Conservation (phyloP, 2,888 invertebrate species). For the Temnothorax unifasciatus region DNA sequence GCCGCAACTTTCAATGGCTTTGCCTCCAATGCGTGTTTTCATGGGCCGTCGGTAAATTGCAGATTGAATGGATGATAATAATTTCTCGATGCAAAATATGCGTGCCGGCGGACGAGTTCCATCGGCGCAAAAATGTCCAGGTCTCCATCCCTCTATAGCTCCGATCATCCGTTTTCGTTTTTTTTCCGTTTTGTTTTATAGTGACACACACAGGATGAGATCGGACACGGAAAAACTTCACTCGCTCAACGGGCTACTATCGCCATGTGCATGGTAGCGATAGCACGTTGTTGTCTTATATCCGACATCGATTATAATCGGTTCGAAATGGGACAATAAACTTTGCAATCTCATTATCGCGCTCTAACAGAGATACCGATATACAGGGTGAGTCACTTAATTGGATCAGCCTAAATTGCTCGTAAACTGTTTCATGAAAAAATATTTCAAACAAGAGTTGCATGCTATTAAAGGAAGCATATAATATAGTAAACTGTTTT, state of each 20-base stretch:
- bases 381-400: not conserved
- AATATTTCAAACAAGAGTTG: not conserved
- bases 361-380: constrained; percentile 20
- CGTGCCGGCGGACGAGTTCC: not conserved
- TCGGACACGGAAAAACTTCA: not conserved
- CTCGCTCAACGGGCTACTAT: not conserved
- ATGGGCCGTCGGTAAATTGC: constrained; percentile 64
- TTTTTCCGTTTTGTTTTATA: constrained; percentile 22
- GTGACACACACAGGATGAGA: not conserved
- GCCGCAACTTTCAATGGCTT: constrained; percentile 50
- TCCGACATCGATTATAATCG: constrained; percentile 37
- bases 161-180: not conserved
- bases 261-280: not conserved
- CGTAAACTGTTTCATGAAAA: not conserved
- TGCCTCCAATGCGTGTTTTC: constrained; percentile 49
- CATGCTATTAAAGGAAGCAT: too few species aligned
- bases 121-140: not conserved
- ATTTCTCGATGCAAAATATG: constrained; percentile 58
- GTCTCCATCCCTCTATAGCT: not conserved
- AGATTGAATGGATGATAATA: constrained; percentile 56
- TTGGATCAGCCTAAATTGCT: not conserved
- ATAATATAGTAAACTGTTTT: too few species aligned
- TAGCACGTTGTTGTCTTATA: constrained; percentile 5
- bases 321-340: constrained; percentile 35
- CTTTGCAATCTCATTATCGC: constrained; percentile 37